Evolutionary conservation across 2,797 vertebrate species (phyloP).

Genomic region (Capromys pilorides): DNA sequence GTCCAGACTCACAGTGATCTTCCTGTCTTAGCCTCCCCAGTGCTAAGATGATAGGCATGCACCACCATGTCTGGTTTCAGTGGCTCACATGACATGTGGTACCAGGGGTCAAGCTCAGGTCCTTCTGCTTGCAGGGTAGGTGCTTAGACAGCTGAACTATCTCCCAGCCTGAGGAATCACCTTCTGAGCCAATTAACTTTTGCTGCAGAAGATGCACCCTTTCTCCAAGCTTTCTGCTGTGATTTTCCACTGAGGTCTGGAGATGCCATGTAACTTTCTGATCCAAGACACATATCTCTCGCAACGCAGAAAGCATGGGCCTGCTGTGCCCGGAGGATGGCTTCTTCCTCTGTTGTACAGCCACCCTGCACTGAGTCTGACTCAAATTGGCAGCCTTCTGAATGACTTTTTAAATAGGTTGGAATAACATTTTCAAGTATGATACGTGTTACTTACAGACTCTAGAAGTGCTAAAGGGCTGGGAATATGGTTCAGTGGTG

Average conservation of each 20-base stretch:
- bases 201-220: neutral
- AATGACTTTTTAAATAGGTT: neutral
- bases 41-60: no score
- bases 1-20: no score
- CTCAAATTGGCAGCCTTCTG: neutral
- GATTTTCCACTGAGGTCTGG: neutral
- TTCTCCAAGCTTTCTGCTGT: neutral
- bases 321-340: neutral
- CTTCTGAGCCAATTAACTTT: neutral
- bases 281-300: neutral
- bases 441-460: neutral
- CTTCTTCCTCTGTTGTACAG: neutral
- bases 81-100: no score
- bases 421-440: neutral
- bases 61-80: no score
- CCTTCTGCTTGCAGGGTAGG: no score
- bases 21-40: no score
- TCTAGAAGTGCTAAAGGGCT: neutral
- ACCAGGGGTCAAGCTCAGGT: no score
- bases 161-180: neutral
- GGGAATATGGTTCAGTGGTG: no score
- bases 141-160: no score
- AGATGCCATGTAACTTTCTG: neutral
- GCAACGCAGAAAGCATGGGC: neutral
- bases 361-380: neutral